Base-by-base conservation (phyloP, 2,888 invertebrate genomes). In the Mesorhabditis sp. region DNA sequence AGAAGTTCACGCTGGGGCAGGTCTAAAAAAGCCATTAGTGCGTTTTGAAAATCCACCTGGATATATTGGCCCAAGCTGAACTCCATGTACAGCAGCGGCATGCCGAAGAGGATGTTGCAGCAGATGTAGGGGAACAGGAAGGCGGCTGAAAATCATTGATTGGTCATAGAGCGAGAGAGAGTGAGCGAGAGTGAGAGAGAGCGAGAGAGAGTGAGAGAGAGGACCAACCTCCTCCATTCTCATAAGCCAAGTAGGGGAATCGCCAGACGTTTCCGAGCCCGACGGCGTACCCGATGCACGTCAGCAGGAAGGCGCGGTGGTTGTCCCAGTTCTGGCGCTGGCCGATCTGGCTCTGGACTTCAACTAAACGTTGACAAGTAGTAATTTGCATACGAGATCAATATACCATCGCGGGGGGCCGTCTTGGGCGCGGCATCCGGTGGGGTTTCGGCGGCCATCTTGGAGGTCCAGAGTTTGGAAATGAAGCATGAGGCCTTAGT, bases 41-140 rank as follows among this genome's bases (percentile, higher is more conserved):
- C 64, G 6, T 63, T n/a, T 28, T n/a, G 10, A 41, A 10, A 41
- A 28, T 10, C 28, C 28, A 41, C 64, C 15, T 15, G 58, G 7
- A 50, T 13, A 50, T 72, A 81, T 72, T 86, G 86, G 65, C 86
- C 86, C 63, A 85, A 78, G 50, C 82, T 80, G 66, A 85, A 81
- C 73, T 86, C 86, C 58, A 85, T 78, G 72, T 85, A 86, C 28
- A 86, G 73, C 15, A 85, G 74, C 0, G 86, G 86, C 77, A 86
- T 83, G 4, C 86, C 86, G 70, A 85, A 86, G 66, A 84, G 75
- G 42, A 86, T 77, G 66, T 84, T 76, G 80, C 85, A 85, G 67
- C 82, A 77, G 28, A 86, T 74, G 80, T 86, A 86, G 0, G 86
- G 86, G 50, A 86, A 83, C 10, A 86, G 82, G 71, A 86, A 86